Evolutionary conservation across 2,888 invertebrate genomes (phyloP), one percentile per base, ranked within the genome.

Genomic region (Melipona beecheii): DNA sequence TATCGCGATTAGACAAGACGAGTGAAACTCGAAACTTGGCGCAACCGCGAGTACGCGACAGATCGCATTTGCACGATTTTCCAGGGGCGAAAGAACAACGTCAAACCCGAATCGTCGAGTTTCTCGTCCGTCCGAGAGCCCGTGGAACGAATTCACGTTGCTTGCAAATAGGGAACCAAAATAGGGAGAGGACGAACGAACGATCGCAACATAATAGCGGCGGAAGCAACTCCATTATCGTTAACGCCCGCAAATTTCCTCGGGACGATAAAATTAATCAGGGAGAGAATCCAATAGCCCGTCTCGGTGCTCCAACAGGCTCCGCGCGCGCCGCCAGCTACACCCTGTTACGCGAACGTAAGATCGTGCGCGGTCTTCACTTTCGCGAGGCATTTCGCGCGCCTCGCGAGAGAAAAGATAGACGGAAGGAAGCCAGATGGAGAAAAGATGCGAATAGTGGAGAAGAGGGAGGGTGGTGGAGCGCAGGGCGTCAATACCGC

Each of bases 401-500:
- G 15, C 62, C 6, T 24, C 52, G 11, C 24, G 52, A 19, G 4
- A 6, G 0, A 27, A 27, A 27, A 27, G 17, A 11, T 21, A 21
- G 31, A 24, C 24, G 13, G 11, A 9, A 36, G 36, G 36, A 9
- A 36, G 9, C 36, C 9, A 9, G 52, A 31, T 15, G 31, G 31
- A 27, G 21, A 62, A 21, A 31, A 13, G 27, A 17, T 15, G 21
- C 17, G 31, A 27, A 27, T 27, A 27, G 27, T 27, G 27, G 27
- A 24, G 24, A 24, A 24, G 24, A 24, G 27, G 27, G 27, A 24
- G 13, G 21, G 43, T 66, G 21, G 50, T 4, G 66, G 9, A 54
- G 52, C 49, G 64, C 19, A 78, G 82, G 83, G 84, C 83, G 88
- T 84, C 91, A 90, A 92, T 91, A 89, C 87, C 87, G 90, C 90